Evolutionary conservation across 1,140 invertebrate genomes (phyloP), one percentile per base, ranked within the genome.

Genomic region (Drosophila sp.): DNA sequence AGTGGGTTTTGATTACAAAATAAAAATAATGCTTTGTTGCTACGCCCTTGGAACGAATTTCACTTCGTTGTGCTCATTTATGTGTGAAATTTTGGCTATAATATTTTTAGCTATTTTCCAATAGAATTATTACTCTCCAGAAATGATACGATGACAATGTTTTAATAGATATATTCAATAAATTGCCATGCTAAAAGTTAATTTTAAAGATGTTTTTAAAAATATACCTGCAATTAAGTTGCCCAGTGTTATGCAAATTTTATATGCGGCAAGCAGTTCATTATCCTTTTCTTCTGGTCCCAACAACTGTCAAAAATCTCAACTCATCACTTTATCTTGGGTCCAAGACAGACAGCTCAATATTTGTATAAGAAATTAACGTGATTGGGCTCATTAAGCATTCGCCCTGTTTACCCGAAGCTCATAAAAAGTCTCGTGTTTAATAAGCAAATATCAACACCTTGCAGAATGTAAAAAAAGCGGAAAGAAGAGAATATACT

Each of bases 401-500:
- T 76, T 43, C 76, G 69, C 67, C 46, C 43, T 82, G 50, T 86
- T 84, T 77, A 34, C 69, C 34, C 48, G 58, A 29, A 62, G 62
- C 71, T 69, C 71, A 78, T 78, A 72, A 81, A 86, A 84, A 76
- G 43, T 67, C 66, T 76, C 71, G 76, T 82, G 46, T 89, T 82
- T 79, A 82, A 82, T 89, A 87, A 82, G 82, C 82, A 87, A 87
- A 87, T 79, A 89, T 87, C 76, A 87, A 82, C 83, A 87, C 78
- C 82, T 72, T 67, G 81, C 77, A 72, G 59, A 70, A 75, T 34
- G 50, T 21, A 65, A 54, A 36, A 25, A 43, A 34, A 64, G 13
- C 43, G 9, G n/a, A 45, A 38, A 27, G 38, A 14, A 50, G 7
- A 13, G 21, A 7, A 53, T 13, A 21, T 14, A 8, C 32, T 21